A percentile compares a stretch with the other conserved stretches of the same genome.
Conservation (phyloP, 30 jellyfish, hydroid and myxozoan genomes). For the Aurelia aurita region DNA sequence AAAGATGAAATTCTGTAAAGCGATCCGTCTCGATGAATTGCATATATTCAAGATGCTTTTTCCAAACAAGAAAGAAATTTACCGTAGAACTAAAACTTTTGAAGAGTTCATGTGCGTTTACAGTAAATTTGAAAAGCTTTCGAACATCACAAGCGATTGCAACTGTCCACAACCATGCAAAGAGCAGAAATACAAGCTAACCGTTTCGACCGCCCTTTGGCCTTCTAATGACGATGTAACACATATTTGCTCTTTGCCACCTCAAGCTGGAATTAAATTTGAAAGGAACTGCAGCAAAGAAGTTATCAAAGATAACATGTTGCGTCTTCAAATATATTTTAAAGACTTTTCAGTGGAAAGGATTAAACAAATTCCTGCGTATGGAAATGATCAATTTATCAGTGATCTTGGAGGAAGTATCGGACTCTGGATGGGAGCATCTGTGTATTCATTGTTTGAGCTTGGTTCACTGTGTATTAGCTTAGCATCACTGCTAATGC, state of each 20-base stretch:
- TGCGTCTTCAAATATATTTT: constrained; percentile 12
- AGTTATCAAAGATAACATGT: background rate
- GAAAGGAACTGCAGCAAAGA: constrained; percentile 20
- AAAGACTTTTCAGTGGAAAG: constrained; percentile 57
- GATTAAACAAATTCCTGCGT: constrained; percentile 39
- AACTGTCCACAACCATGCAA: constrained; percentile 44
- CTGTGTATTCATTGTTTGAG: constrained; percentile 57
- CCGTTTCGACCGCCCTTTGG: constrained; percentile 34
- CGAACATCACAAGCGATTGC: background rate
- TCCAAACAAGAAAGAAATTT: background rate
- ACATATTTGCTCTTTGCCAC: no score
- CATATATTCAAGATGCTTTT: background rate
- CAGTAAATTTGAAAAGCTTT: background rate
- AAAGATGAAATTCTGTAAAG: background rate
- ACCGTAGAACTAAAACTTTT: background rate
- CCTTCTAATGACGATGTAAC: constrained; percentile 10
- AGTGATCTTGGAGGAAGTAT: constrained; percentile 68
- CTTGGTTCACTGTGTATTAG: background rate
- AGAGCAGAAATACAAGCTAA: constrained; percentile 28
- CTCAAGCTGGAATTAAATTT: background rate
- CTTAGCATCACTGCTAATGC: background rate
- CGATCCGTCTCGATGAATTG: background rate
- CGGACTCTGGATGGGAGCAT: constrained; percentile 76
- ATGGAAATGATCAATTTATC: constrained; percentile 4
- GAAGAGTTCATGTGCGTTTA: background rate